Base-by-base conservation (phyloP, 2,797 vertebrate genomes). In the Sylvilagus floridanus region DNA sequence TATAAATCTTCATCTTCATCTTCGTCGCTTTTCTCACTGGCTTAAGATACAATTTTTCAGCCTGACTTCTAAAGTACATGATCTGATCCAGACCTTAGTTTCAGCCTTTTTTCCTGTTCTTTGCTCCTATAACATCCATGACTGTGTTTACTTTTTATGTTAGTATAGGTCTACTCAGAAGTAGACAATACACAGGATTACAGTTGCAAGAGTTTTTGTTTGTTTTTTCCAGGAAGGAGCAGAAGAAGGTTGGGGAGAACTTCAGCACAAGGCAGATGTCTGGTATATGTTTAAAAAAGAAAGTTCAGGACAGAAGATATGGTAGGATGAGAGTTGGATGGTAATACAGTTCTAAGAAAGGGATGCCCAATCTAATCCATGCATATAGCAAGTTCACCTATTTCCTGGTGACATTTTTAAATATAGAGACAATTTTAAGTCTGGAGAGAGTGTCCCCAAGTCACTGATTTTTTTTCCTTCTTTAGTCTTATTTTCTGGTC, bases 381-480 rank as follows among this genome's bases (percentile, higher is more conserved):
- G 0, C 2, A 16, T 54, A 72, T 32, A 72, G 30, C 37, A 82
- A 52, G n/a, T 32, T 30, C 85, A 26, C 2, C 24, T 5, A 0
- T 6, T 71, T 1, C 28, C 66, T 13, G 3, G 78, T 35, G 26
- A 22, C n/a, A 17, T 65, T 83, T 47, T 37, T 88, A 82, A 88
- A 47, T 68, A 79, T 79, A 42, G 69, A 71, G 66, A 76, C 69
- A 79, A 72, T 37, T 37, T 72, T 63, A 63, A 62, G 2, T 65
- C 26, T 76, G 52, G 17, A 93, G 35, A 86, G 95, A 78, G 65
- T 65, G 7, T 42, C 10, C 50, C 17, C 68, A 84, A 66, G 12
- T 85, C 52, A 63, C 21, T 71, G 30, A 78, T 37, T 16, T 63
- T 95, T 35, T 35, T 90, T 83, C 66, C 22, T 81, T 84, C 79